Percentiles rank a stretch among this genome's conserved stretches.
Conservation (phyloP, 2,888 invertebrate genomes). For the Clostera curtula region DNA sequence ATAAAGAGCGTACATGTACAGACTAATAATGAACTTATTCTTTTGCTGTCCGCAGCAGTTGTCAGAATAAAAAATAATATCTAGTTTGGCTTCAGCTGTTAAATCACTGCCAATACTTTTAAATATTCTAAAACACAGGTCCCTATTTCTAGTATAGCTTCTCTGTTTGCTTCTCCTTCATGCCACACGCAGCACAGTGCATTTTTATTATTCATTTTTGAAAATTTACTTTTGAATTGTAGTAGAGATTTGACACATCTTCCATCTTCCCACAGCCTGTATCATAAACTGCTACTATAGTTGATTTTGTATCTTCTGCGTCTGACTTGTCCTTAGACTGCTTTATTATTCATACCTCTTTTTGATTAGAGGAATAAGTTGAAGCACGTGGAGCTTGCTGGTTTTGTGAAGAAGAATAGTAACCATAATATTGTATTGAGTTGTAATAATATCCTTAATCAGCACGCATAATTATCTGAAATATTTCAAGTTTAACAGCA, state of each 20-base stretch:
- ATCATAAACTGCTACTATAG: no score
- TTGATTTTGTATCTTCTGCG: no score
- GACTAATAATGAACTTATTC: conserved; percentile 6
- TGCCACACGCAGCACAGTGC: conserved; percentile 10
- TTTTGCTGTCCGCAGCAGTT: conserved; percentile 10
- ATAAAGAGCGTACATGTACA: conserved; percentile 4
- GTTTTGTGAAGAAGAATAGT: conserved; percentile 4
- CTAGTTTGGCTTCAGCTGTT: conserved; percentile 1
- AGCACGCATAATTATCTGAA: conserved; percentile 4
- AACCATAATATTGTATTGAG: conserved; percentile 4
- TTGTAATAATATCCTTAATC: conserved; percentile 6
- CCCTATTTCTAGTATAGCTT: conserved; percentile 12
- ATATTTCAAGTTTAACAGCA: conserved; percentile 5
- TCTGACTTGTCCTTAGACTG: no score
- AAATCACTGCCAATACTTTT: conserved; percentile 2
- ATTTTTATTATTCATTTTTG: conserved; percentile 2
- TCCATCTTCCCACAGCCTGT: no score
- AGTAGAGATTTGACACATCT: conserved; percentile 3
- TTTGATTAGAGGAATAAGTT: neutral
- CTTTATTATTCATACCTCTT: no score
- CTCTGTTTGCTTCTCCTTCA: conserved; percentile 11
- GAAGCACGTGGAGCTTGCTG: conserved; percentile 1
- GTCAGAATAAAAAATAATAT: conserved; percentile 6
- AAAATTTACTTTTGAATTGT: conserved; percentile 4
- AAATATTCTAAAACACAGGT: conserved; percentile 9